These are phyloP conservation scores for Acanthopleura granulata DNA, from an alignment of 2,888 invertebrate species.

Conservation along the genomic window DNA sequence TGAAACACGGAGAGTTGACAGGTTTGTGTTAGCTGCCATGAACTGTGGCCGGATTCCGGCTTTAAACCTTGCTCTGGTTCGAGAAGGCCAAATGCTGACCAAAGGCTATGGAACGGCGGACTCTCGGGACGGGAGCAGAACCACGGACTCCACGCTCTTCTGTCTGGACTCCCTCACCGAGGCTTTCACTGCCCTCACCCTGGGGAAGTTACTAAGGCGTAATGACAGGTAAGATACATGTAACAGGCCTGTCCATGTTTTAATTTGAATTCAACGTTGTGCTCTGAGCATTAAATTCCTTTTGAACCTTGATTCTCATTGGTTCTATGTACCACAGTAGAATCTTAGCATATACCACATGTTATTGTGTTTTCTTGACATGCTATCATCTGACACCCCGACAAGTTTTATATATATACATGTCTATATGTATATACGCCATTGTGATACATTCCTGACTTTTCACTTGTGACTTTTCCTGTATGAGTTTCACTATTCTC, in stretches of 20 bases:
- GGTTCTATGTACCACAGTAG: too few relatives aligned
- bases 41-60: slow-evolving; percentile 5
- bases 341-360: too few relatives aligned
- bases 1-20: not conserved
- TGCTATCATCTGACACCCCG: too few relatives aligned
- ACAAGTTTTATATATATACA: too few relatives aligned
- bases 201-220: not conserved
- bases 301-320: too few relatives aligned
- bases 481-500: too few relatives aligned
- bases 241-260: not conserved
- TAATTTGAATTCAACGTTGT: not conserved
- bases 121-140: not conserved
- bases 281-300: not conserved
- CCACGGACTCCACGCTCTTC: slow-evolving; percentile 7
- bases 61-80: not conserved
- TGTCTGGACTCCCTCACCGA: slow-evolving; percentile 8
- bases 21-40: not conserved
- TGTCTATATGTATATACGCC: too few relatives aligned
- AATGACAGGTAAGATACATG: slow-evolving; percentile 11
- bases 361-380: too few relatives aligned
- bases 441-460: too few relatives aligned
- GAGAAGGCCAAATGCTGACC: slow-evolving; percentile 8
- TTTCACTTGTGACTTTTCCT: too few relatives aligned
- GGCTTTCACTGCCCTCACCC: slow-evolving; percentile 5
- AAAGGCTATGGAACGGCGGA: slow-evolving; percentile 9